Base-by-base conservation (phyloP, 30 jellyfish, hydroid and myxozoan genomes). In the Aurelia sp. region DNA sequence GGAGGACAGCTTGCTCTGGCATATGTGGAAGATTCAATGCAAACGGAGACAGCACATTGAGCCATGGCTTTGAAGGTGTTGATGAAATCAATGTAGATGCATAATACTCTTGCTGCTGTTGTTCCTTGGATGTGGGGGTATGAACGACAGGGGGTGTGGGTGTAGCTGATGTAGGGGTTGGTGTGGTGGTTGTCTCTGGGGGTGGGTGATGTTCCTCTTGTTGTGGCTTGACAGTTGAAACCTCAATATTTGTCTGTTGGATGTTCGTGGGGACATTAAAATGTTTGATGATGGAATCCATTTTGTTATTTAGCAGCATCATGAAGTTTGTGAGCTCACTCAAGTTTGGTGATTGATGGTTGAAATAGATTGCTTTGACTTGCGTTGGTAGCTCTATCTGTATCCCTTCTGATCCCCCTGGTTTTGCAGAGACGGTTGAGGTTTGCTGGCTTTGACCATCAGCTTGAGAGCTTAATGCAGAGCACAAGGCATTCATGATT, bases 101-200 rank as follows among this genome's bases (percentile, higher is more conserved):
- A 67, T 87, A 93, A 76, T 75, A 93, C 51, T 93, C 98, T 66
- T 93, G 98, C 59, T 82, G 96, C 30, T 93, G 97, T 59, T 93
- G 97, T 78, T 93, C 98, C 75, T 93, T 93, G n/a, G 96, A 57
- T 58, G 98, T 90, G 23, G 90, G 87, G 4, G 87, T 78, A 64
- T 87, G 90, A 47, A 62, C 85, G 16, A 72, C 87, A 1, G 96
- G 90, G n/a, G 90, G 86, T 40, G 96, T 62, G 5, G 61, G 87
- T 40, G 79, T 41, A 2, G 82, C 64, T 33, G 96, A 57, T 53
- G 89, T 63, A 19, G 89, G 80, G 22, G 86, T 82, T 19, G 82
- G 90, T 64, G 90, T 65, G 1, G 87, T 59, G 11, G 64, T 78
- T 47, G 93, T 19, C 30, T 79, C 82, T 6, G 90, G 70, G 62